Evolutionary conservation across 2,113 vertebrate genomes (phyloP).

Genomic region (Paramisgurnus dabryanus): DNA sequence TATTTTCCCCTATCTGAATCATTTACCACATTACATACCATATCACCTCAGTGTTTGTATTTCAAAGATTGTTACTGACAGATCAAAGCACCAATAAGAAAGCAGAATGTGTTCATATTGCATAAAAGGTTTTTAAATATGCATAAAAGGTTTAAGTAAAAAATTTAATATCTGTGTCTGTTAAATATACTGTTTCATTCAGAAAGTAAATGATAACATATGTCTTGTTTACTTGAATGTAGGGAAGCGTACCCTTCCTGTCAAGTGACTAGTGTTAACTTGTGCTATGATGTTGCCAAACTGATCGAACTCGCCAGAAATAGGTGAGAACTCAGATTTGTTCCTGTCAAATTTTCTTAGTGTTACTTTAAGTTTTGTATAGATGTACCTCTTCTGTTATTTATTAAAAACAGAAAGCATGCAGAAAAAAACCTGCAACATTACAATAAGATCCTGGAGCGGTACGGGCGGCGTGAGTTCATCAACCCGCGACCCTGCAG

Average conservation of each 20-base stretch:
- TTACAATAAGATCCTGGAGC: conserved; percentile 75
- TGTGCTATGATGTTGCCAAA: conserved; percentile 84
- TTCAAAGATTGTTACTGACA: no score
- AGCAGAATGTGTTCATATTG: no score
- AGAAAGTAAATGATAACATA: neutral
- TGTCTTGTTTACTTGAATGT: conserved; percentile 31
- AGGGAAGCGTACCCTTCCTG: conserved; percentile 90
- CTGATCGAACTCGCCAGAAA: conserved; percentile 83
- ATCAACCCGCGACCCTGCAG: conserved; percentile 83
- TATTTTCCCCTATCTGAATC: neutral
- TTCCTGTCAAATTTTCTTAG: neutral
- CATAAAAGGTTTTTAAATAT: no score
- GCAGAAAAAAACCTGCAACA: conserved; percentile 86
- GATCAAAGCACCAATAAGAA: no score
- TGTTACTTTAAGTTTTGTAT: neutral
- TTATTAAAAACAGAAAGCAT: conserved; percentile 72
- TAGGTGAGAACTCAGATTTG: conserved; percentile 70
- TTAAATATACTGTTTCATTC: neutral
- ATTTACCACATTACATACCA: neutral
- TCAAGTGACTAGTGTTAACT: conserved; percentile 78
- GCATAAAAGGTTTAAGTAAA: no score
- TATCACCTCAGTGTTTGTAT: neutral
- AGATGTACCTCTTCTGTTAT: neutral
- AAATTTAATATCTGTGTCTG: no score
- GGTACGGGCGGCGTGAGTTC: conserved; percentile 67